Percentiles rank a stretch among this genome's conserved stretches.
phyloP scores from a whole-genome alignment of 2,888 invertebrate species.

The Ferdinandea cuprea region DNA sequence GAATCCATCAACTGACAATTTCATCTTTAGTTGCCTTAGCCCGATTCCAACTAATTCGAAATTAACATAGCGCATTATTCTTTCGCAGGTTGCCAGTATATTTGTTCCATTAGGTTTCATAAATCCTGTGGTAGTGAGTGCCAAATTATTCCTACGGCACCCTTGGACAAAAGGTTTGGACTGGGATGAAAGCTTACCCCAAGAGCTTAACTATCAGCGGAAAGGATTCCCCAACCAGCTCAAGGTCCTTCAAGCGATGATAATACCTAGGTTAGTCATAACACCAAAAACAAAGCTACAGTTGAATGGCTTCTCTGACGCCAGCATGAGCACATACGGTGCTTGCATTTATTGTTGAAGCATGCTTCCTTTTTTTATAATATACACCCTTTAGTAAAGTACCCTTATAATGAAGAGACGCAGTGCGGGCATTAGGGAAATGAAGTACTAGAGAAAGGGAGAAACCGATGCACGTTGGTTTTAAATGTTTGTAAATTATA shows the following conservation, averaged over 20 bases:
- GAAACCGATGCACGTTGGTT: too few species aligned
- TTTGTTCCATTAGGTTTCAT: constrained; percentile 31
- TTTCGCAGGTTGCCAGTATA: constrained; percentile 22
- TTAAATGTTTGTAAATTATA: too few species aligned
- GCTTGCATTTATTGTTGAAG: constrained; percentile 37
- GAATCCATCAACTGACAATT: constrained; percentile 13
- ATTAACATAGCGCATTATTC: constrained; percentile 14
- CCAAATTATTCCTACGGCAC: constrained; percentile 58
- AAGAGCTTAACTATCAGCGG: constrained; percentile 4
- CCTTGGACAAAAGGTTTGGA: constrained; percentile 30
- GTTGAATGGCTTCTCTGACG: constrained; percentile 61
- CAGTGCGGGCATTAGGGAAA: too few species aligned
- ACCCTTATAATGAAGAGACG: too few species aligned
- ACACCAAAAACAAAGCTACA: neutral
- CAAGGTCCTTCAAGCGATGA: constrained; percentile 4
- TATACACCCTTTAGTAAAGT: too few species aligned
- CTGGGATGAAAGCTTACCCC: constrained; percentile 61
- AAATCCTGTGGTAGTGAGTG: constrained; percentile 11
- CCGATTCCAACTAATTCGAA: neutral
- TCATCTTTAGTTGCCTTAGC: constrained; percentile 8
- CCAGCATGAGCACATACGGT: constrained; percentile 21
- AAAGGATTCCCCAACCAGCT: constrained; percentile 5
- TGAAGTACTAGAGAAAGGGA: too few species aligned
- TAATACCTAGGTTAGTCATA: constrained; percentile 38
- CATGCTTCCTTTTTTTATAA: too few species aligned